phyloP scores from a whole-genome alignment of 2,888 invertebrate species.

The Smittia aterrima region DNA sequence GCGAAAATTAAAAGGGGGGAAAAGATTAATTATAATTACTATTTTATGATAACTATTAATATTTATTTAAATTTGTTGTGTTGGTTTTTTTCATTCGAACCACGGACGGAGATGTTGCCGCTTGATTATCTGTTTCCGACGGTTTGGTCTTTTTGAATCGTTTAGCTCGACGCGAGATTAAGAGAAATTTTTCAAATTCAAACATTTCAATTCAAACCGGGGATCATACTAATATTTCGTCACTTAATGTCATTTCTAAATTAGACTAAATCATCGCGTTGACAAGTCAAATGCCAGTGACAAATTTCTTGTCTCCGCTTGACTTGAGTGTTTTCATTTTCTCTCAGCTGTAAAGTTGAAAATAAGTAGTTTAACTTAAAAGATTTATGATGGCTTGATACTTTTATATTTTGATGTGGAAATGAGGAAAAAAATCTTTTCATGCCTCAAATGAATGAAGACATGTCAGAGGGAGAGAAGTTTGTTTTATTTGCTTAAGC shows the following conservation, averaged over 20 bases:
- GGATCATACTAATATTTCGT: neutral
- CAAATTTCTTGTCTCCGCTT: neutral
- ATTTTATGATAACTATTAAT: slow-evolving; percentile 21
- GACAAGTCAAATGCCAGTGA: neutral
- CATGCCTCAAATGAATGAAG: neutral
- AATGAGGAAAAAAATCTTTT: neutral
- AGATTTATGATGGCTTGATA: slow-evolving; percentile 12
- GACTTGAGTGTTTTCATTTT: neutral
- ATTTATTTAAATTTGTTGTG: slow-evolving; percentile 3
- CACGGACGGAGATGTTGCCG: neutral
- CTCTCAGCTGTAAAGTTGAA: neutral
- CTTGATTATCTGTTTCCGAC: no score
- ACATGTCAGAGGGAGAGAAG: neutral
- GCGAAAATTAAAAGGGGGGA: neutral
- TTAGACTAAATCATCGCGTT: neutral
- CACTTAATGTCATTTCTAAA: neutral
- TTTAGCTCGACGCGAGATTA: no score
- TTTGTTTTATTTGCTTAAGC: neutral
- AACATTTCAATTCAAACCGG: no score
- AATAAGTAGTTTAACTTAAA: slow-evolving; percentile 13
- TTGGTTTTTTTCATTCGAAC: neutral
- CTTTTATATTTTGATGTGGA: slow-evolving; percentile 5
- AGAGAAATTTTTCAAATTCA: no score
- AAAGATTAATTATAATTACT: slow-evolving; percentile 26
- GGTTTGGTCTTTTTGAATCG: no score